Conservation (phyloP, 2,797 vertebrate genomes). For the Pitangus sulphuratus region DNA sequence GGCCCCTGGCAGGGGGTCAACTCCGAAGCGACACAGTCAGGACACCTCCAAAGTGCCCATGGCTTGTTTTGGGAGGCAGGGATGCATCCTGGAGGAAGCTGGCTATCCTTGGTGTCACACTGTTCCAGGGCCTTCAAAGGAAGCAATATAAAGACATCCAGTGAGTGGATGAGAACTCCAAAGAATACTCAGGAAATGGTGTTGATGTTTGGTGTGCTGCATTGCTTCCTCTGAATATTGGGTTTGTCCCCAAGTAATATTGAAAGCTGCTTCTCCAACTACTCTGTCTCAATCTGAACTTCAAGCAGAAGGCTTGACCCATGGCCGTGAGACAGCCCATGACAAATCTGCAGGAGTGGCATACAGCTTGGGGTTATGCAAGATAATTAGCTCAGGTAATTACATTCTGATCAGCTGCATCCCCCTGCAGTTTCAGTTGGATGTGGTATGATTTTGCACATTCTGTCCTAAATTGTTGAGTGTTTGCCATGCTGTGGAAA, state of each 20-base stretch:
- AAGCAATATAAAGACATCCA: background rate
- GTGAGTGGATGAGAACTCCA: background rate
- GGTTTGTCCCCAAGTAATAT: background rate
- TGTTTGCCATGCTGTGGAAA: background rate
- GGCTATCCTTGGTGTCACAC: background rate
- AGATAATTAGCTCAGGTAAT: slow-evolving; percentile 65
- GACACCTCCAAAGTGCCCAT: accelerated
- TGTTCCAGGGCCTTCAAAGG: background rate
- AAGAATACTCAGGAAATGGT: background rate
- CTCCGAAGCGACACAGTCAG: background rate
- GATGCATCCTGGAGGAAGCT: background rate
- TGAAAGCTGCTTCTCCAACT: background rate
- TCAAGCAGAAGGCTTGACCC: background rate
- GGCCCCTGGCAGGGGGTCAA: accelerated
- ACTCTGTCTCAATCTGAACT: background rate
- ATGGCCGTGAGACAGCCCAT: background rate
- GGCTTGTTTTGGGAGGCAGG: background rate
- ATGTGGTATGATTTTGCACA: background rate
- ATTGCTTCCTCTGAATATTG: slow-evolving; percentile 24
- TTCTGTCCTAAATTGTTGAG: slow-evolving; percentile 22
- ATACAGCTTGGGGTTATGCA: slow-evolving; percentile 41
- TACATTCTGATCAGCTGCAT: slow-evolving; percentile 32
- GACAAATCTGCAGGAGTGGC: background rate
- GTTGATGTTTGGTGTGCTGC: slow-evolving; percentile 1
- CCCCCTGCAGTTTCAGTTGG: slow-evolving; percentile 21